A percentile compares a stretch with the other conserved stretches of the same genome.
Evolutionary conservation across 2,113 vertebrate species (phyloP).

Genomic region (Passer domesticus): DNA sequence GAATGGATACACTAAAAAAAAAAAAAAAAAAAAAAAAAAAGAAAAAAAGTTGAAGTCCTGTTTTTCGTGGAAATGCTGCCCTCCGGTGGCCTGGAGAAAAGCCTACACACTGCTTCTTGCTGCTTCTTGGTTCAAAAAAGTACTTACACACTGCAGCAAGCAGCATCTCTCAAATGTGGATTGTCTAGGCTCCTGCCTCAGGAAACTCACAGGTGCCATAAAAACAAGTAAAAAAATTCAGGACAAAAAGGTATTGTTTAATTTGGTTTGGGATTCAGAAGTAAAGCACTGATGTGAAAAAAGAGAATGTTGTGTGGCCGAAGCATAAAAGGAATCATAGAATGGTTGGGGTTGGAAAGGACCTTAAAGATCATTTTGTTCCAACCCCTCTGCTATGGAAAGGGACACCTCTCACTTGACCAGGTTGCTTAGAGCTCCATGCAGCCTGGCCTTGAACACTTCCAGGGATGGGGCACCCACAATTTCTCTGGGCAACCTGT

Average conservation of each 20-base stretch:
- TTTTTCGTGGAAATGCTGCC: constrained; percentile 50
- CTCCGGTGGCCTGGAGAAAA: constrained; percentile 18
- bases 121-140: neutral
- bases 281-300: neutral
- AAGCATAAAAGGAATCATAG: neutral
- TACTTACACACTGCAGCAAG: neutral
- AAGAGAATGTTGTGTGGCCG: neutral
- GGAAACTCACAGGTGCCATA: neutral
- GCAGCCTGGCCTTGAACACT: neutral
- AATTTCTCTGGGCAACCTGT: neutral
- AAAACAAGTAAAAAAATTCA: neutral
- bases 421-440: neutral
- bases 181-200: neutral
- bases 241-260: neutral
- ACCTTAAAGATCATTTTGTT: neutral
- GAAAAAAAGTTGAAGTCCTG: accelerated
- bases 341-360: neutral
- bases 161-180: neutral
- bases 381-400: neutral
- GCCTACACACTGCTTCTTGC: neutral
- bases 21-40: neutral
- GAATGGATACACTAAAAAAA: accelerated
- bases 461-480: neutral
- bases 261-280: neutral
- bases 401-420: neutral